Base-by-base conservation (phyloP, 2,113 vertebrate genomes). In the Petroica traversi region DNA sequence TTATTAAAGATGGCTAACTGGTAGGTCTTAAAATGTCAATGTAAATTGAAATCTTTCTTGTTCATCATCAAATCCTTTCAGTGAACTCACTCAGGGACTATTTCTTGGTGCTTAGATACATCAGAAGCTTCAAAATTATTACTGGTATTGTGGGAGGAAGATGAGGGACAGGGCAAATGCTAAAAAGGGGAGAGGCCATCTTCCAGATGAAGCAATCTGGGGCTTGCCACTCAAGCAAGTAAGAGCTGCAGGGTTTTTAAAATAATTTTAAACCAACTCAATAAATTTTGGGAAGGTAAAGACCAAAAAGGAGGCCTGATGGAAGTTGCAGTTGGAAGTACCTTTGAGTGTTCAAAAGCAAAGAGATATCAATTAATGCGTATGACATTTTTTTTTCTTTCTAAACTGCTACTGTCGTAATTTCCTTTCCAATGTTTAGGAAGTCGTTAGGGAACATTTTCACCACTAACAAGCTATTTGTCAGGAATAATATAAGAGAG, bases 21-120 rank as follows among this genome's bases (percentile, higher is more conserved):
- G 75, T 72, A 87, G 69, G 49, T 91, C 86, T 91, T 69, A 78
- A 92, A 88, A 93, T 91, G 77, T 75, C 80, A 72, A 29, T 81
- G 45, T 61, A 92, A 92, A 81, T 87, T 91, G 86, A 86, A 92
- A 95, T 72, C 0, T 0, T 61, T 83, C 45, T 23, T 52, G 25
- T 79, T 92, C 89, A 61, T 86, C 52, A 67, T 36, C 61, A 87
- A 78, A 81, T 84, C 18, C 20, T 91, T 91, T 45, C 77, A 61
- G 15, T 85, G 86, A 92, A 89, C 48, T 93, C 83, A 68, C 45
- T 61, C 28, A 78, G 80, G 74, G 52, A 61, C 57, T 79, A 14
- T 38, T 63, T 81, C 62, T 85, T 72, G 73, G 77, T 29, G n/a
- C 57, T 78, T 3, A 1, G 54, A 68, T 68, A 36, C 8, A 33